These are phyloP conservation scores for Kradibia gibbosae DNA, from an alignment of 1,140 invertebrate genomes.

Conservation along the genomic window DNA sequence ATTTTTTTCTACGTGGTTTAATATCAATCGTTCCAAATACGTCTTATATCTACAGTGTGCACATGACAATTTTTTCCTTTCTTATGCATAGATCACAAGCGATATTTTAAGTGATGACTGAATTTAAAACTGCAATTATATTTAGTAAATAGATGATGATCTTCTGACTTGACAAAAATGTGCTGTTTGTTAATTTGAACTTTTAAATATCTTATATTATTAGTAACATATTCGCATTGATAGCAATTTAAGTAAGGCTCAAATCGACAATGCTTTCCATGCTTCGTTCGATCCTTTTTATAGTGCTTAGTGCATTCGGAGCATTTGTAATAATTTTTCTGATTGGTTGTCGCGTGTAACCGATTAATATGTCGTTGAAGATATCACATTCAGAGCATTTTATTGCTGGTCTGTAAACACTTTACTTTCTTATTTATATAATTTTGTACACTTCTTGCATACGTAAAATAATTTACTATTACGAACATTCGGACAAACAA, in stretches of 20 bases:
- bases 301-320: background rate
- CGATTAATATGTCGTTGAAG: background rate
- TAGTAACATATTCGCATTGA: background rate
- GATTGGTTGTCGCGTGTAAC: background rate
- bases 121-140: background rate
- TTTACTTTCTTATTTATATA: background rate
- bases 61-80: background rate
- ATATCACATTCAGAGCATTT: no score
- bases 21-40: background rate
- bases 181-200: background rate
- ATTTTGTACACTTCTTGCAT: background rate
- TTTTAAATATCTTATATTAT: background rate
- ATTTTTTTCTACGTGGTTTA: background rate
- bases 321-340: background rate
- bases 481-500: background rate
- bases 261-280: background rate
- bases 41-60: background rate
- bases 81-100: background rate
- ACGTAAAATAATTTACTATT: background rate
- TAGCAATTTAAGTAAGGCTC: background rate
- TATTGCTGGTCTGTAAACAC: background rate
- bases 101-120: background rate
- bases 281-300: background rate
- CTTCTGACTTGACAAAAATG: background rate
- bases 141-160: background rate